Evolutionary conservation across 2,113 vertebrate species (phyloP), one percentile per base, ranked within the genome.

Genomic region (Microcebus murinus): DNA sequence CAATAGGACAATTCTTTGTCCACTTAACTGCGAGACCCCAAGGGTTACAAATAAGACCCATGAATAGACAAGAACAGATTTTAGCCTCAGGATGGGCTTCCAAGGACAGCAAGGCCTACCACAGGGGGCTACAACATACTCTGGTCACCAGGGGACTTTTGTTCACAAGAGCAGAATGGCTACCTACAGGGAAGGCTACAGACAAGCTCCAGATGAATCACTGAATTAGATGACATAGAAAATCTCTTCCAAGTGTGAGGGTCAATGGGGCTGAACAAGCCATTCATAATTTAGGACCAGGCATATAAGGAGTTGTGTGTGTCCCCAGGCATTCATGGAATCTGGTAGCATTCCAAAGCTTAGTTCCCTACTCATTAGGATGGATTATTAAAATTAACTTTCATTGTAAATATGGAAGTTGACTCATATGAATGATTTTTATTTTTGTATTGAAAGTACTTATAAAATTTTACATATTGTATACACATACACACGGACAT

Each of bases 241-340:
- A 95, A 90, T 90, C 65, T 94, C 81, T 92, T 89, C 80, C 59
- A 87, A 90, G 59, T 71, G 88, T 39, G 76, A 87, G 45, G 15
- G 29, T 81, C 90, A 96, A 87, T 85, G 90, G 96, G 70, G 50
- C 80, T 87, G 57, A 95, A 94, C 39, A 90, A 90, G 55, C 6
- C 70, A 96, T 92, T 96, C 92, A 94, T 88, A 92, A 96, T 77
- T 91, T 83, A 88, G 81, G 70, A 20, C 25, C 88, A 86, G 42
- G 34, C 45, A 14, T 55, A 3, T 13, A 87, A 39, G n/a, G 65
- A 91, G n/a, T 48, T 65, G 29, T 50, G 13, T 45, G 21, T 17
- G 74, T 70, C 55, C 55, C 34, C 50, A 94, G 61, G 81, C 77
- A n/a, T 61, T 17, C 12, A n/a, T 0, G 42, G 36, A 61, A 81